Evolutionary conservation across 2,888 invertebrate species (phyloP).

Genomic region (Alentia gelatinosa): DNA sequence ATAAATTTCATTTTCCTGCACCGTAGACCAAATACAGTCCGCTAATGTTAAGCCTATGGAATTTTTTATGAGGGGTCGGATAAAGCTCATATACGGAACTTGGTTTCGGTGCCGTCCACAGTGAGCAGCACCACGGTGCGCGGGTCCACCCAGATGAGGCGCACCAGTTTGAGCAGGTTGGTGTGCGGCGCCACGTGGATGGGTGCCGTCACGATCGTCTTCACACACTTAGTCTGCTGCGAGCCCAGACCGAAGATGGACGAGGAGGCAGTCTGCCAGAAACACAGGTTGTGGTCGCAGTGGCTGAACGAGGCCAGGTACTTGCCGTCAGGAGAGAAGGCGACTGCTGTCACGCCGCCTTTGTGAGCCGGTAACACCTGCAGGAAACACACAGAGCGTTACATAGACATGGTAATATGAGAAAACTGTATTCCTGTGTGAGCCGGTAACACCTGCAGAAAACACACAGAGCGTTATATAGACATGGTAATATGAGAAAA

Average conservation of each 20-base stretch:
- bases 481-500: too few species aligned
- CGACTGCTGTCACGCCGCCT: constrained; percentile 91
- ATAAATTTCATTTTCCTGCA: too few species aligned
- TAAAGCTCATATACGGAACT: constrained; percentile 68
- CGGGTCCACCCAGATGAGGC: constrained; percentile 97
- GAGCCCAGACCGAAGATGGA: constrained; percentile 98
- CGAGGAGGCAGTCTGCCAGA: constrained; percentile 84
- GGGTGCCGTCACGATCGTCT: constrained; percentile 88
- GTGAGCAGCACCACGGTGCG: constrained; percentile 95
- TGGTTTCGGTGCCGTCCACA: constrained; percentile 93
- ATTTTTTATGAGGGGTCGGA: too few species aligned
- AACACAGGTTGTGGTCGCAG: constrained; percentile 90
- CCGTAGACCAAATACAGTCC: too few species aligned
- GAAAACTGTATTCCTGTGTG: too few species aligned
- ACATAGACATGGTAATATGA: too few species aligned
- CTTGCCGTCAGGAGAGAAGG: constrained; percentile 98
- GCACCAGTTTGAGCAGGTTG: constrained; percentile 92
- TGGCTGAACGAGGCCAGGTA: constrained; percentile 97
- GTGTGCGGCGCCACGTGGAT: constrained; percentile 71
- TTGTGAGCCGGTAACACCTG: constrained; percentile 94
- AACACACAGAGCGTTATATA: not conserved
- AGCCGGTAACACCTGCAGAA: constrained; percentile 89
- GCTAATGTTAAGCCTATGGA: too few species aligned
- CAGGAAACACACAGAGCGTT: constrained; percentile 51
- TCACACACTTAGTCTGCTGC: constrained; percentile 96